Percentiles rank a stretch among this genome's conserved stretches.
Conservation (phyloP, 1,140 invertebrate species). For the Trichomalopsis sarcophagae region DNA sequence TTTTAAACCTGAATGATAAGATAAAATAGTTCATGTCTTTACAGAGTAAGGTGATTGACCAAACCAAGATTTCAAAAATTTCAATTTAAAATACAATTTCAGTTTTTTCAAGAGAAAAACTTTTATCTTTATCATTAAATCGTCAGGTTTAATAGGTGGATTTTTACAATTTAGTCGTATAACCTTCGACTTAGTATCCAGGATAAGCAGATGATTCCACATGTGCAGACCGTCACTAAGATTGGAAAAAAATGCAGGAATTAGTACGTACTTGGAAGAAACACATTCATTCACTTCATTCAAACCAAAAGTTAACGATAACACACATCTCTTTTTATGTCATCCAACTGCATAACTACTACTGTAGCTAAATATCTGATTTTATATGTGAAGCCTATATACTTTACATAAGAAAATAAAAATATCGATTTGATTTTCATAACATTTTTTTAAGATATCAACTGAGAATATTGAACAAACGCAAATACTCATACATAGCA, state of each 20-base stretch:
- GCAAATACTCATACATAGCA: background rate
- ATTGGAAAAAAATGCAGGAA: slow-evolving; percentile 73
- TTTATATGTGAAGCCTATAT: background rate
- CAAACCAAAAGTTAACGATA: slow-evolving; percentile 48
- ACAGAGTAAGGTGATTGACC: background rate
- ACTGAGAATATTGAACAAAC: background rate
- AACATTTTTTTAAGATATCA: background rate
- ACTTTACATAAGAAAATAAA: background rate
- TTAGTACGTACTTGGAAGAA: slow-evolving; percentile 71
- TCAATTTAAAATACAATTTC: no score
- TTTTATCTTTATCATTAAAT: slow-evolving; percentile 50
- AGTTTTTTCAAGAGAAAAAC: background rate
- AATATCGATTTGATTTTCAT: no score
- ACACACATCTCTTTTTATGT: slow-evolving; percentile 26
- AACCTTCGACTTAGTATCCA: slow-evolving; percentile 73
- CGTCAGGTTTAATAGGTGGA: slow-evolving; percentile 57
- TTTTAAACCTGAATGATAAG: slow-evolving; percentile 61
- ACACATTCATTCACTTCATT: slow-evolving; percentile 68
- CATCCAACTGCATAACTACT: slow-evolving; percentile 34
- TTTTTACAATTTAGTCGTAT: slow-evolving; percentile 66
- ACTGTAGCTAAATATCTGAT: background rate
- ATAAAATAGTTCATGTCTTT: slow-evolving; percentile 32
- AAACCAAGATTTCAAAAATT: no score
- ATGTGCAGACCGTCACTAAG: slow-evolving; percentile 72
- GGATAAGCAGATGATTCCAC: slow-evolving; percentile 71